phyloP scores from a whole-genome alignment of 2,888 invertebrate genomes.

The Scaptomyza tumidula region DNA sequence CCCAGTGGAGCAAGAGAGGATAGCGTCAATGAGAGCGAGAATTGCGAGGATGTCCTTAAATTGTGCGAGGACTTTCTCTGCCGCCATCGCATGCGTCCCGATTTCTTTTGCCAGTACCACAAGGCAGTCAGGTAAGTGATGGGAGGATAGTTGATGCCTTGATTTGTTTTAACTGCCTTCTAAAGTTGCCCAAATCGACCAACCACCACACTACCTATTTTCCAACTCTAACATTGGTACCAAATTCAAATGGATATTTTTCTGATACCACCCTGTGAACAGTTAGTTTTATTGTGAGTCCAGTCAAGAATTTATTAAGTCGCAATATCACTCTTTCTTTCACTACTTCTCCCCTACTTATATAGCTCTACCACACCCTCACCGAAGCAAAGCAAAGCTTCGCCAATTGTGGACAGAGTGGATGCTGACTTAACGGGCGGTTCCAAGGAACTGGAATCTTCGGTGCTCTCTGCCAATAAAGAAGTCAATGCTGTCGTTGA shows the following conservation, averaged over 20 bases:
- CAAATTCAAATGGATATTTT: no score
- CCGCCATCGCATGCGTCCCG: slow-evolving; percentile 89
- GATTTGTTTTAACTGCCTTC: no score
- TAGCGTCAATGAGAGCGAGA: slow-evolving; percentile 42
- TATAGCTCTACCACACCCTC: slow-evolving; percentile 67
- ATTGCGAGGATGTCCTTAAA: slow-evolving; percentile 81
- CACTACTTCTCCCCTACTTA: background rate
- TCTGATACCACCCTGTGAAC: no score
- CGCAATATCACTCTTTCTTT: no score
- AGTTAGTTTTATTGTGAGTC: no score
- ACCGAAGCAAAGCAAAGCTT: slow-evolving; percentile 62
- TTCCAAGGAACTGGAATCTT: slow-evolving; percentile 41
- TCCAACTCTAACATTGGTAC: no score
- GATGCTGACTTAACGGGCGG: slow-evolving; percentile 24
- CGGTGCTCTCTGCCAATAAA: slow-evolving; percentile 14
- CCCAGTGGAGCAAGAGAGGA: slow-evolving; percentile 33
- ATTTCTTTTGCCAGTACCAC: slow-evolving; percentile 91
- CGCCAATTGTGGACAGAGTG: slow-evolving; percentile 35
- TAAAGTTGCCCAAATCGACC: no score
- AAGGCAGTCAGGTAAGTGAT: slow-evolving; percentile 85
- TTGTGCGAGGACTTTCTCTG: slow-evolving; percentile 88
- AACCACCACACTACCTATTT: no score
- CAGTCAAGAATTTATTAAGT: no score
- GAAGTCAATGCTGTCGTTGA: slow-evolving; percentile 65
- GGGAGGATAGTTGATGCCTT: no score